Evolutionary conservation across 1,140 invertebrate species (phyloP).

Genomic region (Copidosoma floridanum): DNA sequence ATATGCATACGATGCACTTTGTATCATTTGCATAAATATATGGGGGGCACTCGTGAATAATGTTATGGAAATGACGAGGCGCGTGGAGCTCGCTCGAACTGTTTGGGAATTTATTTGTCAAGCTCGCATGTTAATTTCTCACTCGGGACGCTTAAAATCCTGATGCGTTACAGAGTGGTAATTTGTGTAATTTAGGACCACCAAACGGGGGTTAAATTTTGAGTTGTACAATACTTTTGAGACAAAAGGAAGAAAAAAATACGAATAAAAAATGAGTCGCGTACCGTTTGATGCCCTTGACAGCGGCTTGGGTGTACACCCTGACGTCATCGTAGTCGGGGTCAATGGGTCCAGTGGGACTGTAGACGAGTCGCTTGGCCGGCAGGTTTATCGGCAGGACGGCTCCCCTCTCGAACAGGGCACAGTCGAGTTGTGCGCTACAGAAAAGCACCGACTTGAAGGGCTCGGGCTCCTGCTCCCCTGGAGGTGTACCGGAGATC

Average conservation of each 20-base stretch:
- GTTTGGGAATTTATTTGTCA: too few relatives aligned
- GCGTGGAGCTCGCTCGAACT: too few relatives aligned
- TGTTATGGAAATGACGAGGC: too few relatives aligned
- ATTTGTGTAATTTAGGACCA: too few relatives aligned
- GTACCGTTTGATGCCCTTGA: constrained; percentile 64
- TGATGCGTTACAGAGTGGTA: too few relatives aligned
- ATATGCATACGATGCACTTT: too few relatives aligned
- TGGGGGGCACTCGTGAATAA: too few relatives aligned
- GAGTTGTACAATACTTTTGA: too few relatives aligned
- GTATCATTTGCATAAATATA: too few relatives aligned
- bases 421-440: constrained; percentile 46
- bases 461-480: constrained; percentile 49
- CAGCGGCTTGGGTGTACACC: constrained; percentile 64
- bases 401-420: constrained; percentile 46
- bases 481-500: constrained; percentile 45
- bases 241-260: background rate
- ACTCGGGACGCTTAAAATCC: too few relatives aligned
- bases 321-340: constrained; percentile 81
- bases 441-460: constrained; percentile 49
- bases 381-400: constrained; percentile 67
- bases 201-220: too few relatives aligned
- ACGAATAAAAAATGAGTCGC: constrained; percentile 10
- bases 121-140: too few relatives aligned
- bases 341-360: constrained; percentile 75
- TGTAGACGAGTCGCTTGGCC: constrained; percentile 66